Conservation (phyloP, 1,140 invertebrate species). For the Saccostrea cuccullata region DNA sequence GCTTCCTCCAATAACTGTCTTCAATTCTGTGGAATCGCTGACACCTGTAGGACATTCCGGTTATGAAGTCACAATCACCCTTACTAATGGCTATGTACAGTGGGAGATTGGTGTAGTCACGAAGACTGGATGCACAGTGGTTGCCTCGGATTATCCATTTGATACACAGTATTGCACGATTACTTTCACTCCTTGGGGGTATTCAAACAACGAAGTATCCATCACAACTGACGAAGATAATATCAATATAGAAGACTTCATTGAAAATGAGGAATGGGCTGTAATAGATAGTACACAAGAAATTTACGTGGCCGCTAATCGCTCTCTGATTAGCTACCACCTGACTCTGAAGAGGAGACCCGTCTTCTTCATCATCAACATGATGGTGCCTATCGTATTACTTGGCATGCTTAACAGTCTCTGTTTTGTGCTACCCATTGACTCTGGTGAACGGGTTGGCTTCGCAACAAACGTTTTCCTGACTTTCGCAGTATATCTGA, state of each 20-base stretch:
- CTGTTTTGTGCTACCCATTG: constrained; percentile 82
- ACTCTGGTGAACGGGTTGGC: constrained; percentile 82
- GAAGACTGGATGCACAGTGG: constrained; percentile 46
- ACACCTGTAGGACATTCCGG: constrained; percentile 41
- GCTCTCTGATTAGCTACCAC: constrained; percentile 53
- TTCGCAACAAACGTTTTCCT: constrained; percentile 81
- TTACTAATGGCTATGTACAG: constrained; percentile 48
- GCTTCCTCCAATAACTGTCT: constrained; percentile 52
- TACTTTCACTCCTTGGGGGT: constrained; percentile 52
- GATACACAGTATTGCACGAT: constrained; percentile 50
- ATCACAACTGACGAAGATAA: constrained; percentile 31
- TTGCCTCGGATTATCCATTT: constrained; percentile 51
- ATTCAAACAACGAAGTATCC: constrained; percentile 36
- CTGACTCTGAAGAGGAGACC: constrained; percentile 65
- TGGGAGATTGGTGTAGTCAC: constrained; percentile 50
- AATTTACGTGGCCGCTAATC: constrained; percentile 34
- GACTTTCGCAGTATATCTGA: constrained; percentile 82
- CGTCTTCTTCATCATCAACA: constrained; percentile 80
- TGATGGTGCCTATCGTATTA: constrained; percentile 82
- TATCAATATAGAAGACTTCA: constrained; percentile 42
- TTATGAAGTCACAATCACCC: constrained; percentile 46
- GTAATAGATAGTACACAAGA: constrained; percentile 2
- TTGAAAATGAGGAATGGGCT: constrained; percentile 55
- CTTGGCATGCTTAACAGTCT: constrained; percentile 81
- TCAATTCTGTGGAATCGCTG: constrained; percentile 53